These are phyloP conservation scores for Machimus rusticus DNA, from an alignment of 2,888 invertebrate genomes.

Conservation along the genomic window DNA sequence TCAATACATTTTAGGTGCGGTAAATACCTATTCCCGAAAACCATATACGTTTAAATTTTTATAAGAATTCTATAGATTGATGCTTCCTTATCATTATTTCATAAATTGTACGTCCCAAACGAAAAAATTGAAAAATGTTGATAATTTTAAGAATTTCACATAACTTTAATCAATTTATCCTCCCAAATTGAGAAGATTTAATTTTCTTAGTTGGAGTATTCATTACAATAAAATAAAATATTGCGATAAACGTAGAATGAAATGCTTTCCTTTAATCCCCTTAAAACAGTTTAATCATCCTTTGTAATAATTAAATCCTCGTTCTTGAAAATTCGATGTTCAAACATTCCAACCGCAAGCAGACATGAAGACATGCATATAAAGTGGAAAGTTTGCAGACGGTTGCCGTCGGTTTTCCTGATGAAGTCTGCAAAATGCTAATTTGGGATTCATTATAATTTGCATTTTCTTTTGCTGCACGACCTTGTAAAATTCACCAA, in stretches of 20 bases:
- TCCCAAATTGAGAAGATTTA: too few species aligned
- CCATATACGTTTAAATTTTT: too few species aligned
- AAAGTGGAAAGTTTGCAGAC: not conserved
- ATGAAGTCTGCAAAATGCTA: not conserved
- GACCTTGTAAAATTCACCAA: not conserved
- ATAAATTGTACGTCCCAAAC: too few species aligned
- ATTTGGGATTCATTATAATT: not conserved
- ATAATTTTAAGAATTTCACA: too few species aligned
- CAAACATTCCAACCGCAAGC: not conserved
- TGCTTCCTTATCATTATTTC: too few species aligned
- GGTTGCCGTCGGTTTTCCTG: not conserved
- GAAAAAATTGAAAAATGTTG: too few species aligned
- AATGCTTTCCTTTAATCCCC: not conserved
- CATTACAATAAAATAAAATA: not conserved
- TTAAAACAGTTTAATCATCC: not conserved
- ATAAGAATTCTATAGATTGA: too few species aligned
- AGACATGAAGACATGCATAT: not conserved
- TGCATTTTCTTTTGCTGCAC: not conserved
- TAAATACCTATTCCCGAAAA: too few species aligned
- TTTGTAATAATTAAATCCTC: not conserved
- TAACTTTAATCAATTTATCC: too few species aligned
- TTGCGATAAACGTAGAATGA: not conserved
- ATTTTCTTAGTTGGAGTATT: not conserved
- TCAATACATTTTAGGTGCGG: too few species aligned
- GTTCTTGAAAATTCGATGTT: not conserved